Percentiles rank a stretch among this genome's conserved stretches.
Conservation (phyloP, 2,797 vertebrate genomes). For the Chelmon rostratus region DNA sequence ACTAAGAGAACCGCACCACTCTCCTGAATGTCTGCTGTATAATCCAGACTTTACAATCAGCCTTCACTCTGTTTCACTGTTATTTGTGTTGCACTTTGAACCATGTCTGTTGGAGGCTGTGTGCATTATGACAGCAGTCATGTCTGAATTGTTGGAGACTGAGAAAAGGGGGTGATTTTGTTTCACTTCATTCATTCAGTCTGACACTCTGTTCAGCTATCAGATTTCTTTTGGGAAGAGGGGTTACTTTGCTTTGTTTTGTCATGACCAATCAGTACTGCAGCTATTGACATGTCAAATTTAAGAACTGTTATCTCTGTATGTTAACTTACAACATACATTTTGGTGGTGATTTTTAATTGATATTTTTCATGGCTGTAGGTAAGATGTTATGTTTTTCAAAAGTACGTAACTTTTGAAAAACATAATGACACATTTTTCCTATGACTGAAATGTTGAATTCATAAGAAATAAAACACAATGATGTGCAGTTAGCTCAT, state of each 20-base stretch:
- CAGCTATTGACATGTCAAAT: neutral
- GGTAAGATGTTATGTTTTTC: neutral
- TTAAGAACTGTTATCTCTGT: neutral
- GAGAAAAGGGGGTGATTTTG: neutral
- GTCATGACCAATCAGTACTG: neutral
- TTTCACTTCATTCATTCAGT: neutral
- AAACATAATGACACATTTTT: neutral
- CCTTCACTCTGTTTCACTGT: slow-evolving; percentile 6
- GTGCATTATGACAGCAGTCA: neutral
- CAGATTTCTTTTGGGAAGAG: too few species aligned
- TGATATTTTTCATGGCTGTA: neutral
- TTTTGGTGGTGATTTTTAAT: neutral
- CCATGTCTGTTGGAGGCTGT: neutral
- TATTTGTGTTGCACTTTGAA: slow-evolving; percentile 21
- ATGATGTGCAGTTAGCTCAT: too few species aligned
- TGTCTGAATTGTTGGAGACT: neutral
- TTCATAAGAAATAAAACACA: neutral
- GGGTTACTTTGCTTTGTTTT: neutral
- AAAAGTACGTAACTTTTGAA: neutral
- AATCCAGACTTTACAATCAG: neutral
- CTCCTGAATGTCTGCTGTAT: neutral
- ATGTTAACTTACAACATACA: neutral
- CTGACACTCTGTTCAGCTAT: neutral
- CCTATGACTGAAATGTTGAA: neutral
- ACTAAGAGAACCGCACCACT: neutral